phyloP scores from a whole-genome alignment of 2,888 invertebrate species.

The Pandemis heparana region DNA sequence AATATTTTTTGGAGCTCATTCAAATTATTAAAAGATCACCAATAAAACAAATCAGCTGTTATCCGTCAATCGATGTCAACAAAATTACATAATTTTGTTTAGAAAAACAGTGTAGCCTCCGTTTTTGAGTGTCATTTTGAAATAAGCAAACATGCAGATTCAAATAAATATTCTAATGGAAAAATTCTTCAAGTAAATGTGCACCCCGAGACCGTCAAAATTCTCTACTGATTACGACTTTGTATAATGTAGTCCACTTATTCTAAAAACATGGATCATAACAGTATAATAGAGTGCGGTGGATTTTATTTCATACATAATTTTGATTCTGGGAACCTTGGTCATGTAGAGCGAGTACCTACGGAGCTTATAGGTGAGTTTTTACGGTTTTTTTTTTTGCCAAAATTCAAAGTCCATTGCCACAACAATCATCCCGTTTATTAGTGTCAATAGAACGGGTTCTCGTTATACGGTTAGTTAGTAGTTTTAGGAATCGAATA shows the following conservation, averaged over 20 bases:
- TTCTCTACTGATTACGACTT: constrained; percentile 65
- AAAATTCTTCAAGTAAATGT: constrained; percentile 74
- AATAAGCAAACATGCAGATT: constrained; percentile 75
- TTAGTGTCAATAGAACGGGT: constrained; percentile 40
- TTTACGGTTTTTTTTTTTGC: constrained; percentile 45
- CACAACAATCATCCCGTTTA: constrained; percentile 38
- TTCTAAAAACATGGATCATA: constrained; percentile 77
- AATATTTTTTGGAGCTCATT: constrained; percentile 49
- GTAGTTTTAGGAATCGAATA: constrained; percentile 2
- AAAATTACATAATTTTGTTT: constrained; percentile 87
- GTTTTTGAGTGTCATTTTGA: constrained; percentile 78
- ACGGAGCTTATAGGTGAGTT: constrained; percentile 85
- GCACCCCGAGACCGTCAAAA: constrained; percentile 61
- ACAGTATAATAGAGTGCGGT: constrained; percentile 86
- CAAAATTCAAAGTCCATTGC: constrained; percentile 57
- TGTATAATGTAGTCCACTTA: constrained; percentile 79
- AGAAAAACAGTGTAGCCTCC: constrained; percentile 83
- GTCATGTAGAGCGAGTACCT: constrained; percentile 91
- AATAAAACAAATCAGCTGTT: constrained; percentile 86
- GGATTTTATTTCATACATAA: constrained; percentile 93
- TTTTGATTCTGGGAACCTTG: constrained; percentile 96
- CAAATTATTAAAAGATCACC: constrained; percentile 73
- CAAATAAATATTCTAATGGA: constrained; percentile 67
- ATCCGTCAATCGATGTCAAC: constrained; percentile 87
- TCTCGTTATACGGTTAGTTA: constrained; percentile 19